A percentile compares a stretch with the other conserved stretches of the same genome.
Evolutionary conservation across 2,888 invertebrate genomes (phyloP).

Genomic region (Dolomedes plantarius): DNA sequence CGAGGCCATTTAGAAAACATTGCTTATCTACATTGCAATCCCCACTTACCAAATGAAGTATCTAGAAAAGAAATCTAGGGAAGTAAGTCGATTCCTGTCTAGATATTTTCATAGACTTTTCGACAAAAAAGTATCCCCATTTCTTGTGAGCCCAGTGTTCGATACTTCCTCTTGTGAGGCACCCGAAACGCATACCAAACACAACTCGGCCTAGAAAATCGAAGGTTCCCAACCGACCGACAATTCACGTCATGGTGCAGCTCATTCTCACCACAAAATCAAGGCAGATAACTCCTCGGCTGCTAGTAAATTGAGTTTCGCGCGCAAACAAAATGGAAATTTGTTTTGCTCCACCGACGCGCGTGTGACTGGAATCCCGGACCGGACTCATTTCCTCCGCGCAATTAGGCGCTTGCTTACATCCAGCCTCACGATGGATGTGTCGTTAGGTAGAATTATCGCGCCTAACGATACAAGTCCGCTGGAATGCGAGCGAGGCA

Average conservation of each 20-base stretch:
- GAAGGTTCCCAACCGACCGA: constrained; percentile 20
- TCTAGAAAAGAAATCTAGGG: too few relatives aligned
- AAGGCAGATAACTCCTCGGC: neutral
- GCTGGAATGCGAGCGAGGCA: constrained; percentile 25
- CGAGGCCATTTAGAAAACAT: too few relatives aligned
- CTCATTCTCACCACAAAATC: neutral
- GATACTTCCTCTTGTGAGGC: too few relatives aligned
- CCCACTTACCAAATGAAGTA: too few relatives aligned
- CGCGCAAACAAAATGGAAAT: constrained; percentile 63
- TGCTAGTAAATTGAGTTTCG: constrained; percentile 36
- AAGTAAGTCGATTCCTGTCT: too few relatives aligned
- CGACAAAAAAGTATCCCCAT: too few relatives aligned
- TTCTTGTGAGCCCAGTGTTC: too few relatives aligned
- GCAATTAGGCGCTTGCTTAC: constrained; percentile 44
- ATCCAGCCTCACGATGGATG: constrained; percentile 48
- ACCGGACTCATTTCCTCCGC: constrained; percentile 60
- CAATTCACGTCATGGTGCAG: neutral
- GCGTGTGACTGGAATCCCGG: constrained; percentile 53
- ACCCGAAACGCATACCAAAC: too few relatives aligned
- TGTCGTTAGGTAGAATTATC: constrained; percentile 40
- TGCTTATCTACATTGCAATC: too few relatives aligned
- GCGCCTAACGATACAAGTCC: neutral
- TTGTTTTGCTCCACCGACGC: constrained; percentile 33
- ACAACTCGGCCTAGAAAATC: neutral
- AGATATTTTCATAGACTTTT: too few relatives aligned